These are phyloP conservation scores for Holocentrus rufus DNA, from an alignment of 2,797 vertebrate species.

Conservation along the genomic window DNA sequence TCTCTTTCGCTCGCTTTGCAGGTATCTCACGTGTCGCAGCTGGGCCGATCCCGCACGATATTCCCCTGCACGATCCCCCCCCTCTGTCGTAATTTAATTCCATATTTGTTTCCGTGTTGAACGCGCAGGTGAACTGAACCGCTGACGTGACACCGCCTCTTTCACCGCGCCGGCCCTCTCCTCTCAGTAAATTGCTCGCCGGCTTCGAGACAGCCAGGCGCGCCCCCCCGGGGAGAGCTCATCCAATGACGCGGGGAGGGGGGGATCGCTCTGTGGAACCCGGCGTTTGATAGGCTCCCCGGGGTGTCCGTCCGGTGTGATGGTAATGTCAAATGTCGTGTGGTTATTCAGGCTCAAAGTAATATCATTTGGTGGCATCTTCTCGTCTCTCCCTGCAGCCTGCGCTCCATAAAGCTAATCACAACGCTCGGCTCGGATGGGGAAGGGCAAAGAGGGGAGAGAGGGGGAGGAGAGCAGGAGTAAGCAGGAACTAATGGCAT, in stretches of 20 bases:
- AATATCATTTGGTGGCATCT: conserved; percentile 76
- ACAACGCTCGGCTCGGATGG: conserved; percentile 61
- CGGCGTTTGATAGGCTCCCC: conserved; percentile 46
- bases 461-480: conserved; percentile 20
- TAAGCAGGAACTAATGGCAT: conserved; percentile 73
- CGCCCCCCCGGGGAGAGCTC: not conserved
- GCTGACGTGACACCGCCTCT: conserved; percentile 52
- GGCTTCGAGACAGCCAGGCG: conserved; percentile 10
- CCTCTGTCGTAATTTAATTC: conserved; percentile 52
- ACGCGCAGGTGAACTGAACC: conserved; percentile 48
- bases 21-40: conserved; percentile 11
- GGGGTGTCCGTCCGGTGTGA: conserved; percentile 41
- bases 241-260: conserved; percentile 1
- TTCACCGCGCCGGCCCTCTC: not conserved
- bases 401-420: conserved; percentile 80
- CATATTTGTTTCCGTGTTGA: conserved; percentile 27
- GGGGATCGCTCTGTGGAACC: conserved; percentile 23
- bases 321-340: conserved; percentile 72
- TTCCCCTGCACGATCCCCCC: not conserved
- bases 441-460: conserved; percentile 72
- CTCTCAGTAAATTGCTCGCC: conserved; percentile 45
- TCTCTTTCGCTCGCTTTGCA: conserved; percentile 3
- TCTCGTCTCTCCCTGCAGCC: conserved; percentile 56
- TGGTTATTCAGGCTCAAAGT: conserved; percentile 75
- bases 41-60: not conserved